Evolutionary conservation across 92 coral and sea anemone genomes (phyloP).

Genomic region (Epizoanthus illoricatus): DNA sequence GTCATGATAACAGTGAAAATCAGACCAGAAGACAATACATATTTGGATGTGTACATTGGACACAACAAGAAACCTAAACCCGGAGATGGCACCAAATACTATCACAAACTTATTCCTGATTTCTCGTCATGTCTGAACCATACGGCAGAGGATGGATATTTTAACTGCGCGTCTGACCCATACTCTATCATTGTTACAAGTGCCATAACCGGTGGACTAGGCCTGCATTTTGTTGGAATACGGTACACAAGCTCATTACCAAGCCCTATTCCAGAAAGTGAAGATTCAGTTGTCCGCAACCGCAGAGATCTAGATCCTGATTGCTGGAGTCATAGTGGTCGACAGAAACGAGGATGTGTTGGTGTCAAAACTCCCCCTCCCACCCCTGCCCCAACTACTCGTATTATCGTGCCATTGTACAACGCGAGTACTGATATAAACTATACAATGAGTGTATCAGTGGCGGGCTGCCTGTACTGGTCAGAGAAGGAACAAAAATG

Average conservation of each 20-base stretch:
- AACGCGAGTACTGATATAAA: conserved; percentile 76
- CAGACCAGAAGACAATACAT: conserved; percentile 49
- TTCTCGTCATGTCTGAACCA: conserved; percentile 49
- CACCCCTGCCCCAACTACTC: conserved; percentile 76
- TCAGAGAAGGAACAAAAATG: conserved; percentile 72
- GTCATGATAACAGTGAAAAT: conserved; percentile 46
- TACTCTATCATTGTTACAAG: conserved; percentile 59
- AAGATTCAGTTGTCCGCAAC: conserved; percentile 6
- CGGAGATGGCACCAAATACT: conserved; percentile 31
- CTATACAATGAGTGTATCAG: conserved; percentile 79
- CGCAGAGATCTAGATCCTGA: conserved; percentile 53
- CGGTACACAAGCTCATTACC: conserved; percentile 42
- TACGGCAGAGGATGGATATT: conserved; percentile 13
- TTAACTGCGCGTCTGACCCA: conserved; percentile 70
- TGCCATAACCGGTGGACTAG: conserved; percentile 69
- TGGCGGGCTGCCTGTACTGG: conserved; percentile 77
- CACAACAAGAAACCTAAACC: conserved; percentile 59
- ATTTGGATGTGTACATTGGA: conserved; percentile 55
- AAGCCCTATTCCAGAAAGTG: conserved; percentile 28
- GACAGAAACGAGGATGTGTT: conserved; percentile 78
- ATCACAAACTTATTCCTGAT: conserved; percentile 54
- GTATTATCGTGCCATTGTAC: conserved; percentile 67
- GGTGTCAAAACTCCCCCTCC: conserved; percentile 90
- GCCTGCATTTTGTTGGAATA: conserved; percentile 77
- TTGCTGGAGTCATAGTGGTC: conserved; percentile 70